These are phyloP conservation scores for Elegia similella DNA, from an alignment of 2,888 invertebrate species.

Conservation along the genomic window DNA sequence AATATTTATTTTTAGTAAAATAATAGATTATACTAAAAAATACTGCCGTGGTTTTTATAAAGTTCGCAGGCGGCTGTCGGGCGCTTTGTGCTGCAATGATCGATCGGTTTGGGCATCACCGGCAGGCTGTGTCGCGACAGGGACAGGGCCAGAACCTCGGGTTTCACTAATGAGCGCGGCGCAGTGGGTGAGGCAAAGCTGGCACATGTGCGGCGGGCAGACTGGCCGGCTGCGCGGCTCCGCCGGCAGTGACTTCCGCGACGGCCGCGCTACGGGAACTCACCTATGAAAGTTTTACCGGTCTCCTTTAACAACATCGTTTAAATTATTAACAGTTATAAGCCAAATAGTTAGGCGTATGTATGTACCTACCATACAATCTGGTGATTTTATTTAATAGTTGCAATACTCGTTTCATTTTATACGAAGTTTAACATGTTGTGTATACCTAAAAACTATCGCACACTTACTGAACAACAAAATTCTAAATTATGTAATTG, in stretches of 20 bases:
- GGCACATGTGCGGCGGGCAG: conserved; percentile 6
- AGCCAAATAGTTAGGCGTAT: no score
- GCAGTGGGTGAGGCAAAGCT: background rate
- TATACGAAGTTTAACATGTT: no score
- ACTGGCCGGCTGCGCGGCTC: background rate
- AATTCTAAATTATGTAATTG: no score
- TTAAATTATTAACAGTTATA: no score
- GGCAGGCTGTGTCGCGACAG: background rate
- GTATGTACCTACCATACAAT: no score
- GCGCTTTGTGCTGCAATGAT: conserved; percentile 7
- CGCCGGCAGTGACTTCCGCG: background rate
- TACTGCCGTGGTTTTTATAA: background rate
- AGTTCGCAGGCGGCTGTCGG: background rate
- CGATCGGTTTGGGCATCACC: background rate
- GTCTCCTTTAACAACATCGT: background rate
- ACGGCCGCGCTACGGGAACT: background rate
- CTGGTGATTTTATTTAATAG: no score
- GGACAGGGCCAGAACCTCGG: background rate
- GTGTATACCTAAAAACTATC: no score
- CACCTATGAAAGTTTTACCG: background rate
- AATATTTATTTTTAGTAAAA: no score
- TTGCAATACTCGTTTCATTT: no score
- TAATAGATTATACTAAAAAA: background rate
- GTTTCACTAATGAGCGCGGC: background rate
- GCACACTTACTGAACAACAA: no score